Evolutionary conservation across 2,888 invertebrate species (phyloP), one percentile per base, ranked within the genome.

Genomic region (Elmis aenea): DNA sequence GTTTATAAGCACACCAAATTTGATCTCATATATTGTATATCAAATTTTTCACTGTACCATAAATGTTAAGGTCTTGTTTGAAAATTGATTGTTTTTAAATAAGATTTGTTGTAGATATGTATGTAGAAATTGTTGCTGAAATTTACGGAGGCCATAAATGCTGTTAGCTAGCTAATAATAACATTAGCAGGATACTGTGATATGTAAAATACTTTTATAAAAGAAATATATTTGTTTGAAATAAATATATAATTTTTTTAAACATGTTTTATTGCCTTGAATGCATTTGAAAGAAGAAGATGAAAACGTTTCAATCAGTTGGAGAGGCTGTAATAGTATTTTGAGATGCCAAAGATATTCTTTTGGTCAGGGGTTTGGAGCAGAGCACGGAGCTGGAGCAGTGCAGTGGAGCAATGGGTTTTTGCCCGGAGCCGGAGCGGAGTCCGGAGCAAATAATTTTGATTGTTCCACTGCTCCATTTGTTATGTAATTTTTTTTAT

Each of bases 131-230:
- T 49, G 39, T 54, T 46, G 48, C 50, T 48, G 50, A 49, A 50
- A 45, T 44, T 51, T 50, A 30, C 35, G 33, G 48, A 52, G 46
- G 52, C 57, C 54, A 55, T 55, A 56, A 46, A 48, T 18, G 28
- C 47, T 46, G 50, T 54, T 45, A 43, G 49, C 50, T 52, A 45
- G 28, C 47, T 46, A 48, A 52, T 45, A 43, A 48, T 48, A 52
- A 45, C 44, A 41, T 50, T 45, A 47, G 46, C 50, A 55, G 48
- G 49, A 47, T 47, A 51, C 59, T 61, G 61, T 61, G 61, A 61
- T 61, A 59, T 58, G 56, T 58, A 61, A 51, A 53, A 52, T 51
- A 54, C 46, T 39, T 46, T 40, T 46, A 49, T 50, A 45, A 43
- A 46, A 42, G 45, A 42, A 24, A 37, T 26, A 27, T 22, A 25